Evolutionary conservation across 2,888 invertebrate species (phyloP), one percentile per base, ranked within the genome.

Genomic region (Melangyna quadrimaculata): DNA sequence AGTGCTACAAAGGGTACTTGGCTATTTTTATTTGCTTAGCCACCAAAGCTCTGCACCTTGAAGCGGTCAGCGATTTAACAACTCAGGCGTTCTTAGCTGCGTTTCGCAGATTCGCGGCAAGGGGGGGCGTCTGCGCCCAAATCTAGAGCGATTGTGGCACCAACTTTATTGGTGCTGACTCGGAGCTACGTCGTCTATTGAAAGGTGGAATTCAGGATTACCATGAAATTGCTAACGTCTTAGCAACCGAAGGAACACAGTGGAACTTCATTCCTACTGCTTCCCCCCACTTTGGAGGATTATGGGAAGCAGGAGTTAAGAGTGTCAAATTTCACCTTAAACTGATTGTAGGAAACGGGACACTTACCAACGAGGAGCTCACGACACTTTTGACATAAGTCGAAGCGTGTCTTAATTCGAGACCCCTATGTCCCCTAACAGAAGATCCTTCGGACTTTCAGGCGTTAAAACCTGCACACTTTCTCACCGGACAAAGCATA

Each of bases 341-440:
- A 61, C 8, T 17, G 29, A 24, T 67, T 48, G 32, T 35, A 12
- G 65, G 69, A 14, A 69, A 37, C 12, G 22, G 24, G 22, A 51
- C 24, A 4, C 40, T 61, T 12, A 61, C 59, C 5, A 61, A 43
- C 27, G 61, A 73, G 29, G 63, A 74, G 51, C 37, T 40, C 29
- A 48, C 6, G 0, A 67, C 51, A 45, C 88, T n/a, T n/a, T n/a
- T n/a, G n/a, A n/a, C n/a, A n/a, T n/a, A 88, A 70, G 84, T 88
- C 19, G 88, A 88, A 73, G 87, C 87, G 9, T 65, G 73, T 19
- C 37, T 88, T 3, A 88, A 88, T 67, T 88, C 87, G 7, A 65
- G 88, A 27, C 88, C 88, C 14, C 48, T 63, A 3, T 63, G 63
- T 17, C 32, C 45, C 2, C n/a, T 73, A 1, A 17, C 53, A 37